Evolutionary conservation across 2,888 invertebrate species (phyloP), one percentile per base, ranked within the genome.

Genomic region (Stenolophus ochropezus): DNA sequence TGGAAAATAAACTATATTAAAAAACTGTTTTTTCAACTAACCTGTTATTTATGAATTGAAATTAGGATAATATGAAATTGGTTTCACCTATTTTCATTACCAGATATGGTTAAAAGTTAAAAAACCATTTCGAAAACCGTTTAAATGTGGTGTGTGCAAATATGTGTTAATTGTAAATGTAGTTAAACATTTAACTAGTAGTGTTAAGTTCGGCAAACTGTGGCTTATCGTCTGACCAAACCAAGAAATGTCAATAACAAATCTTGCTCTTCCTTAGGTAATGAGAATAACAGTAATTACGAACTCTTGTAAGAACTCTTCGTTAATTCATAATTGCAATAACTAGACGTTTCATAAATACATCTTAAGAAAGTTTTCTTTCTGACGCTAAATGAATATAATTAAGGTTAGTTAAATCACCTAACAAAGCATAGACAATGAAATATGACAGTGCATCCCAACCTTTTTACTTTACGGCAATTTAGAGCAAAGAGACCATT

Each of bases 271-370:
- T 21, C 14, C 5, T 16, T 69, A 33, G 33, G 27, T 69, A 33
- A 69, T 33, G 65, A 1, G 33, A 16, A 27, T 27, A 65, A 65
- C 6, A 33, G 27, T 33, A 65, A 65, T 65, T 65, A 65, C 27
- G 33, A 65, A 65, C 33, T 65, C 25, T 3, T 18, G 56, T 2
- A 21, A 5, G 5, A 25, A 27, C 16, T 33, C 65, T 1, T 69
- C 65, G 20, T 69, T 18, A 69, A 69, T 69, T 69, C 33, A 69
- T 27, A 69, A 69, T 69, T 69, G 20, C 33, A 69, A 18, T 33
- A 33, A 33, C 65, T 69, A 33, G 65, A 69, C 33, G 65, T 69
- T 33, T 16, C 65, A 27, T 27, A 27, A 58, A 65, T 65, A 14
- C 23, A 23, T n/a, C 49, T n/a, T 6, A 58, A 23, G 58, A 58